phyloP scores from a whole-genome alignment of 2,888 invertebrate genomes.

The Taenaris catops region DNA sequence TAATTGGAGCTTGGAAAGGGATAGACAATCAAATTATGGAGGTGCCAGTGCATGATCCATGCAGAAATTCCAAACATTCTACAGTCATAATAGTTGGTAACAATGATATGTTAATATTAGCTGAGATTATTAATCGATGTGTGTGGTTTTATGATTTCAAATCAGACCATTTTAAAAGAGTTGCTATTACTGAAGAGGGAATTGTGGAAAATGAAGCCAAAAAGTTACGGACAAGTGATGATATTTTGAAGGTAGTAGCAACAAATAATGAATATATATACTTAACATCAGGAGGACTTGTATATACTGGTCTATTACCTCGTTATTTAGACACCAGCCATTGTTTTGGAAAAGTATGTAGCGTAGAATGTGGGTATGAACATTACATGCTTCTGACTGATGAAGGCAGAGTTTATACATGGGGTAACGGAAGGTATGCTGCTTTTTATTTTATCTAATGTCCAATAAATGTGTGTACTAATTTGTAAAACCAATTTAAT shows the following conservation, averaged over 20 bases:
- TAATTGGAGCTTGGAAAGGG: conserved; percentile 50
- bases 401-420: conserved; percentile 87
- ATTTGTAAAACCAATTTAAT: too few species aligned
- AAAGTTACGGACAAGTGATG: conserved; percentile 32
- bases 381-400: conserved; percentile 86
- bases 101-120: conserved; percentile 44
- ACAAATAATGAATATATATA: conserved; percentile 42
- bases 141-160: conserved; percentile 46
- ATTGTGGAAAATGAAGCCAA: conserved; percentile 29
- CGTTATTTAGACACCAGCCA: conserved; percentile 78
- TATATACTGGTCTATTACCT: conserved; percentile 81
- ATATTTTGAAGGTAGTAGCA: conserved; percentile 38
- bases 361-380: conserved; percentile 89
- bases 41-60: conserved; percentile 40
- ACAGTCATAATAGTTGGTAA: conserved; percentile 43
- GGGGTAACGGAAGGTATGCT: conserved; percentile 89
- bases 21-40: conserved; percentile 36
- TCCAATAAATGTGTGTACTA: too few species aligned
- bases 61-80: conserved; percentile 22
- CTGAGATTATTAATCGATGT: conserved; percentile 32
- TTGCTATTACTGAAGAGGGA: conserved; percentile 39
- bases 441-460: neutral
- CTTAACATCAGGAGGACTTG: conserved; percentile 44
- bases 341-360: conserved; percentile 72
- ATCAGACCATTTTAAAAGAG: conserved; percentile 32